phyloP scores from a whole-genome alignment of 2,113 vertebrate species.

The Silurus glanis region DNA sequence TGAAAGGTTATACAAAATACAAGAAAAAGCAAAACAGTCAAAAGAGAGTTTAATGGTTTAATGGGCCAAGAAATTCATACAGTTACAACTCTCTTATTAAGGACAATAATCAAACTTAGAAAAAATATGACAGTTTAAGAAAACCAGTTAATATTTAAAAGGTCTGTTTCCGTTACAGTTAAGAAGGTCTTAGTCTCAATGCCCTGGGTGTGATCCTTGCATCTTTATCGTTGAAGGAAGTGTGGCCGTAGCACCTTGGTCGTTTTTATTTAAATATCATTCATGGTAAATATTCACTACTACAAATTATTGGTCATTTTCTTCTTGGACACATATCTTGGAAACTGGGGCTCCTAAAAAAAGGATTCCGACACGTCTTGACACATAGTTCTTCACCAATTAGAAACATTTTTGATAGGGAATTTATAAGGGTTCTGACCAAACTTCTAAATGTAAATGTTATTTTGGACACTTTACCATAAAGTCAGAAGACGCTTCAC shows the following conservation, averaged over 20 bases:
- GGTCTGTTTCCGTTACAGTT: neutral
- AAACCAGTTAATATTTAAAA: neutral
- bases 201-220: neutral
- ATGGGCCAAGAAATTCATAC: too few relatives aligned
- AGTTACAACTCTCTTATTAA: neutral
- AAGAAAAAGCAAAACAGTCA: conserved; percentile 22
- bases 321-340: neutral
- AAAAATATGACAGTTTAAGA: neutral
- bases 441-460: neutral
- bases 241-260: neutral
- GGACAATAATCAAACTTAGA: neutral
- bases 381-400: neutral
- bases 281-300: neutral
- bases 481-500: conserved; percentile 9
- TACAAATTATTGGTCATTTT: neutral
- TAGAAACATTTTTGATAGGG: neutral
- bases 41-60: neutral
- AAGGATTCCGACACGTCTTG: neutral
- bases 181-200: neutral
- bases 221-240: neutral
- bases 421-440: neutral
- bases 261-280: accelerated
- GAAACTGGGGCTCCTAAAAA: neutral
- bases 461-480: conserved; percentile 20
- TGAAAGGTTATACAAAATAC: conserved; percentile 53